Conservation (phyloP, 2,888 invertebrate species). For the Agrochola lota region DNA sequence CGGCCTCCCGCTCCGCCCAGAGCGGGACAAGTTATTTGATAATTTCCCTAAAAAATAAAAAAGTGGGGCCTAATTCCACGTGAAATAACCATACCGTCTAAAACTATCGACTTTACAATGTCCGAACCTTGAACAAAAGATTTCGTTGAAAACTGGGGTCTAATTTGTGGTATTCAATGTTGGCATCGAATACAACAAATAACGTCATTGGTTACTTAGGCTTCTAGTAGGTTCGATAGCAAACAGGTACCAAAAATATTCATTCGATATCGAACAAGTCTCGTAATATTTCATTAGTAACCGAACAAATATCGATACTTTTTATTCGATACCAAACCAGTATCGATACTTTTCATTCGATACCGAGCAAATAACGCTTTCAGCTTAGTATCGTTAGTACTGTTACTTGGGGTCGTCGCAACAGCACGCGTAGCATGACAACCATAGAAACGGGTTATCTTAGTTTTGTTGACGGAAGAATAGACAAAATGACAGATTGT, state of each 20-base stretch:
- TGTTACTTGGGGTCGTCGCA: not conserved
- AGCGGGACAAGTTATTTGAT: too few relatives aligned
- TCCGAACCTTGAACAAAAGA: not conserved
- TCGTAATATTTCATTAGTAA: too few relatives aligned
- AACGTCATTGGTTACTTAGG: not conserved
- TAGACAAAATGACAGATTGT: too few relatives aligned
- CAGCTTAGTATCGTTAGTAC: not conserved
- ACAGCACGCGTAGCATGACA: too few relatives aligned
- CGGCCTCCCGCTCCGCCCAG: too few relatives aligned
- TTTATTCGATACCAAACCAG: not conserved
- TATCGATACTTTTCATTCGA: not conserved
- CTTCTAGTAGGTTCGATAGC: not conserved
- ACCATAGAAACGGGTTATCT: too few relatives aligned
- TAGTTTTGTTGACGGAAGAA: too few relatives aligned
- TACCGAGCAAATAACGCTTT: not conserved
- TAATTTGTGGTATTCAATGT: not conserved
- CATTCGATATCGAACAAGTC: not conserved
- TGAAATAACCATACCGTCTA: not conserved
- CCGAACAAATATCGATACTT: not conserved
- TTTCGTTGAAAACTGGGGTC: not conserved
- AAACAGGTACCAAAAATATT: not conserved
- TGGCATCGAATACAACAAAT: not conserved
- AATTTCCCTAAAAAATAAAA: too few relatives aligned
- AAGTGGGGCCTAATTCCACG: not conserved
- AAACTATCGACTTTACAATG: not conserved